Evolutionary conservation across 2,113 vertebrate genomes (phyloP).

Genomic region (Phylloscopus trochiloides): DNA sequence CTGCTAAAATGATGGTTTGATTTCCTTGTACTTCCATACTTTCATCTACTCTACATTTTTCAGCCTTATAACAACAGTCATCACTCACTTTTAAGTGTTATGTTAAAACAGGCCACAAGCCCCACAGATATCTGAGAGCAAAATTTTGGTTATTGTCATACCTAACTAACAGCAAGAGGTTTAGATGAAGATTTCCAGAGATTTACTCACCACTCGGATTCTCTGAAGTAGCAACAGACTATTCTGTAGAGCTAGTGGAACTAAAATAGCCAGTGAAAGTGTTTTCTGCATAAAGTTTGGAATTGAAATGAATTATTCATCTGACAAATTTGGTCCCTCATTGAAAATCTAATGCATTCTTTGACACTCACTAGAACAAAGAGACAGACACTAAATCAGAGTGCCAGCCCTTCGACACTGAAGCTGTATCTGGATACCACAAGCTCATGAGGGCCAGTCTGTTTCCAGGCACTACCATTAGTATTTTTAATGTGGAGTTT

Average conservation of each 20-base stretch:
- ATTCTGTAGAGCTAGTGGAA: not conserved
- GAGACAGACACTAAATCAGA: slow-evolving; percentile 14
- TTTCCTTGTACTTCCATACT: not conserved
- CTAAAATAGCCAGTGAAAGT: not conserved
- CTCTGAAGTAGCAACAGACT: not conserved
- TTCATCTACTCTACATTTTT: not conserved
- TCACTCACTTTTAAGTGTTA: not conserved
- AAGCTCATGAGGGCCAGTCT: not conserved
- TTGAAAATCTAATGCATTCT: slow-evolving; percentile 26
- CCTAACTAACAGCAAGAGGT: not conserved
- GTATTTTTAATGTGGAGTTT: slow-evolving; percentile 3
- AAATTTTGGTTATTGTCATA: not conserved
- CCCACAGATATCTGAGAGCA: not conserved
- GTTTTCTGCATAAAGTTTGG: not conserved
- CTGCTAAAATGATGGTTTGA: not conserved
- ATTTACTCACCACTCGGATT: not conserved
- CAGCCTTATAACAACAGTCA: not conserved
- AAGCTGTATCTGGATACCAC: not conserved
- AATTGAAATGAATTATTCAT: slow-evolving; percentile 25
- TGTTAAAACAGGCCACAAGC: not conserved
- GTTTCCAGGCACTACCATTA: not conserved
- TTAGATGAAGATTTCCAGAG: not conserved
- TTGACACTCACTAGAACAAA: not conserved
- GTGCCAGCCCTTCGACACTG: not conserved
- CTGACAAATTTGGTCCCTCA: not conserved